Percentiles rank a stretch among this genome's conserved stretches.
Conservation (phyloP, 2,888 invertebrate genomes). For the Endotricha flammealis region DNA sequence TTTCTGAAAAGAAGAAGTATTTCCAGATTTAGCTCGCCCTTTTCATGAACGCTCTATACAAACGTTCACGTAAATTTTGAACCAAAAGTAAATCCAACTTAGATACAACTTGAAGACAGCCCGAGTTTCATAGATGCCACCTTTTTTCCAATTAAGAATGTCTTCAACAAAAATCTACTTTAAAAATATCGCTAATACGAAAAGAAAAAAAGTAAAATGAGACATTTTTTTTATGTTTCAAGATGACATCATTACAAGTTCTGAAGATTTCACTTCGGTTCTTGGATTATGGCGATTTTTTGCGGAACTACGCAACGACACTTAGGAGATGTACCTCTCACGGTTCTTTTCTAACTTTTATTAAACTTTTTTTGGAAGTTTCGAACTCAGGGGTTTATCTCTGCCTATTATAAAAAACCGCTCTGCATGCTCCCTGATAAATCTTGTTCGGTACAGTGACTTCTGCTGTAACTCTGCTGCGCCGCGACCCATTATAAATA, state of each 20-base stretch:
- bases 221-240: constrained; percentile 2
- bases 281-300: constrained; percentile 5
- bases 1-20: too few relatives aligned
- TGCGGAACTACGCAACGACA: constrained; percentile 2
- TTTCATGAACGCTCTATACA: too few relatives aligned
- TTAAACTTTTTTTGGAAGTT: constrained; percentile 21
- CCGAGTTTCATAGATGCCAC: too few relatives aligned
- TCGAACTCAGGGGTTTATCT: constrained; percentile 2
- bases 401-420: constrained; percentile 7
- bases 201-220: constrained; percentile 1
- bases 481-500: neutral
- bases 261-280: constrained; percentile 1
- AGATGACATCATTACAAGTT: constrained; percentile 5
- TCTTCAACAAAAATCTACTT: too few relatives aligned
- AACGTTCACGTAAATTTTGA: too few relatives aligned
- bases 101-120: too few relatives aligned
- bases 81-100: too few relatives aligned
- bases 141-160: too few relatives aligned
- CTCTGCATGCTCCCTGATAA: constrained; percentile 2
- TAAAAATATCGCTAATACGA: too few relatives aligned
- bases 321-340: constrained; percentile 5
- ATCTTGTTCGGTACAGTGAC: neutral
- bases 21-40: too few relatives aligned
- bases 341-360: constrained; percentile 21
- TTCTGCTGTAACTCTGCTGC: neutral